Base-by-base conservation (phyloP, 2,888 invertebrate genomes). In the Ceratothoa steindachneri region DNA sequence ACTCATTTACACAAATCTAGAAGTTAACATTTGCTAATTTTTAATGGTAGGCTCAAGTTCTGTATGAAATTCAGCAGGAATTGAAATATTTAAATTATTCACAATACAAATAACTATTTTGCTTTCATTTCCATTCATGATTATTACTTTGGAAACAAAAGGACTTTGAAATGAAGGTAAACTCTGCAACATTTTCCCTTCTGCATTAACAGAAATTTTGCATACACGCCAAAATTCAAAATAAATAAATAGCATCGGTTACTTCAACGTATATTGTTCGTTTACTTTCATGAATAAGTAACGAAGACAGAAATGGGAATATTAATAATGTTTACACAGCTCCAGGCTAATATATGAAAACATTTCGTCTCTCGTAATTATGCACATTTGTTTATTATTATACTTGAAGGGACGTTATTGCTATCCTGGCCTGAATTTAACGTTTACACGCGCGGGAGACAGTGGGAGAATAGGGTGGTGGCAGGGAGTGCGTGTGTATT, bases 321-420 rank as follows among this genome's bases (percentile, higher is more conserved):
- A 60, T 60, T 60, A 60, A 60, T 60, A 60, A 60, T 60, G 60
- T 60, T 60, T 60, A 60, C 60, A 60, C 60, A 60, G 60, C 60
- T 60, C 60, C 60, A 60, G 60, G 60, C 60, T 60, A 60, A 60
- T 60, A 60, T 60, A 60, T 60, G 60, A 60, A 60, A 60, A 60
- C 60, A 60, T 60, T 60, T 24, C 60, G 60, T 60, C 27, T 7
- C 60, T 15, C 60, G 24, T 60, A 60, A 60, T 60, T 60, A 60
- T 60, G 60, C 60, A 24, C 60, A 60, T 60, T 60, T 60, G 60
- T 60, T 60, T 60, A 60, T 60, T 60, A 60, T 60, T 60, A 60
- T 60, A 60, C 60, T 60, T 60, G 22, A 60, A 60, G 60, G 60
- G 60, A 60, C 60, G 60, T 60, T 60, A 60, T 60, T 60, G 60